A percentile compares a stretch with the other conserved stretches of the same genome.
Conservation (phyloP, 1,140 invertebrate genomes). For the Polypedilum pembai region DNA sequence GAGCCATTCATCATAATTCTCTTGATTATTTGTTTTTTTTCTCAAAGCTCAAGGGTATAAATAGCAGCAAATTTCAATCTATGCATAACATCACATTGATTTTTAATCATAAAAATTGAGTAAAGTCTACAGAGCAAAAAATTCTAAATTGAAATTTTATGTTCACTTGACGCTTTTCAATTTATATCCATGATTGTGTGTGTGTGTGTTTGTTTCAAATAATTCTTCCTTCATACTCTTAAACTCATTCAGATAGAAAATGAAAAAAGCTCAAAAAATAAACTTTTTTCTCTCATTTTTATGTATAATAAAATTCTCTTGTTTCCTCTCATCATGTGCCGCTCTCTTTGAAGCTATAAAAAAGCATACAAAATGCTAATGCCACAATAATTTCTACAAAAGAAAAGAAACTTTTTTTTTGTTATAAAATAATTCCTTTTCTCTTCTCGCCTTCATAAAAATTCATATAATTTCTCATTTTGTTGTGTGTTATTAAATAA, state of each 20-base stretch:
- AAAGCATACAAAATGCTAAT: not conserved
- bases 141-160: constrained; percentile 28
- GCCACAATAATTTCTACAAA: not conserved
- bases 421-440: no score
- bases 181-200: not conserved
- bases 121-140: not conserved
- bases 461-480: not conserved
- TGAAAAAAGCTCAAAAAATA: not conserved
- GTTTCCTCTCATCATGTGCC: not conserved
- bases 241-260: constrained; percentile 14
- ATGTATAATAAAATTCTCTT: not conserved
- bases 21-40: no score
- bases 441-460: not conserved
- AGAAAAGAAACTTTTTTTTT: not conserved
- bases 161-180: constrained; percentile 22
- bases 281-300: not conserved
- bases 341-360: not conserved
- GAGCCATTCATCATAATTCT: no score
- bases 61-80: not conserved
- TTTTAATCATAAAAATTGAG: constrained; percentile 15
- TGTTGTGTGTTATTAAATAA: not conserved
- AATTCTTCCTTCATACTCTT: not conserved
- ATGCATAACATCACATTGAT: constrained; percentile 20
- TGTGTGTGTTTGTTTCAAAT: no score
- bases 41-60: no score